Evolutionary conservation across 2,888 invertebrate genomes (phyloP), one percentile per base, ranked within the genome.

Genomic region (Habroteleia sp.): DNA sequence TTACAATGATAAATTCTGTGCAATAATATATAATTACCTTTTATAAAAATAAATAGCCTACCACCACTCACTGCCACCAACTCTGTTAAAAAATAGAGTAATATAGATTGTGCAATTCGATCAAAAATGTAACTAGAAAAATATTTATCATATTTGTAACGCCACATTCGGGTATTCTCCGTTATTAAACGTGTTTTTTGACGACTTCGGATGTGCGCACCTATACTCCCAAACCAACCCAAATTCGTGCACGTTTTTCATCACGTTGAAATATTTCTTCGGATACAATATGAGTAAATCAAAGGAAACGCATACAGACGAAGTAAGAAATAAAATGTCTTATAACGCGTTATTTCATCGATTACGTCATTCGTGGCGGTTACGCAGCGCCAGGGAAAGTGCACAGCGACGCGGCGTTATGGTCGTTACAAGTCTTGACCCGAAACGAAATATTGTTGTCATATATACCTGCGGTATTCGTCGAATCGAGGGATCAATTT

Each of bases 331-430:
- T 74, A 46, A 74, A 73, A 54, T 37, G 50, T 42, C 63, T 69
- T 63, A 63, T 72, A 69, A 74, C 69, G 63, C 69, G 74, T 74
- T 74, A 74, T 74, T 74, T 69, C 68, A 74, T 69, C 68, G 74
- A 63, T 69, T 74, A 74, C 74, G 63, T 74, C 68, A 74, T 39
- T 39, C 16, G 33, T 39, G 33, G 74, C 63, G 63, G 68, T 74
- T 74, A 74, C 69, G 74, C 65, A 74, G 65, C 50, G 41, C 3
- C 52, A 69, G 74, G 74, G 74, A 74, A 74, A 74, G 74, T 74
- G 60, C 69, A 69, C 42, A 41, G 16, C 58, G 56, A 31, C 60
- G 52, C 58, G 17, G 58, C 50, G 74, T 65, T 74, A 69, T 69
- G 39, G 69, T 74, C 65, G 58, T 65, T 56, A 65, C 74, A 52